A percentile compares a stretch with the other conserved stretches of the same genome.
Evolutionary conservation across 2,888 invertebrate species (phyloP).

Genomic region (Apocheima hispidaria): DNA sequence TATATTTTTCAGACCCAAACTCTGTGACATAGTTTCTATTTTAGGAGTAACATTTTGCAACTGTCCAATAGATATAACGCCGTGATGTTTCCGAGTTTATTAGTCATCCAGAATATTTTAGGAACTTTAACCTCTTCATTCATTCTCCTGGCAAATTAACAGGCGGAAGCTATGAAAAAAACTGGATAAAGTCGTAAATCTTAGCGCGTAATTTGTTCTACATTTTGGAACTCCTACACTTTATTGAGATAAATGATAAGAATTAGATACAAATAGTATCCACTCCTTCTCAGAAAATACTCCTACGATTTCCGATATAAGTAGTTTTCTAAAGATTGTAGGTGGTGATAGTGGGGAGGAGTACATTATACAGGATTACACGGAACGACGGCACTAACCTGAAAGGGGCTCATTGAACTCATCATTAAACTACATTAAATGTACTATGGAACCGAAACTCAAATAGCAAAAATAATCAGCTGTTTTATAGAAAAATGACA

Average conservation of each 20-base stretch:
- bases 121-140: slow-evolving; percentile 21
- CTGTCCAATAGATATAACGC: not conserved
- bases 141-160: slow-evolving; percentile 11
- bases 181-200: slow-evolving; percentile 25
- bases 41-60: not conserved
- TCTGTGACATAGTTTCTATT: slow-evolving; percentile 6
- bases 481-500: no score
- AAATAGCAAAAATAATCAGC: no score
- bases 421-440: no score
- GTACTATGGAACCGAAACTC: no score
- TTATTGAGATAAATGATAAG: slow-evolving; percentile 24
- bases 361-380: no score
- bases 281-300: slow-evolving; percentile 6
- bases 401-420: not conserved
- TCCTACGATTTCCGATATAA: slow-evolving; percentile 20
- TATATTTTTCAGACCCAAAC: not conserved
- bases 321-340: not conserved
- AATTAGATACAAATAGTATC: slow-evolving; percentile 9
- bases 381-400: not conserved
- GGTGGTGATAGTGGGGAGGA: not conserved
- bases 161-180: slow-evolving; percentile 25
- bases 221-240: slow-evolving; percentile 19
- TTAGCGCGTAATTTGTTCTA: slow-evolving; percentile 16
- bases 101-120: slow-evolving; percentile 14
- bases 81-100: slow-evolving; percentile 1